Evolutionary conservation across 2,797 vertebrate genomes (phyloP), one percentile per base, ranked within the genome.

Genomic region (Sebastes glaucus): DNA sequence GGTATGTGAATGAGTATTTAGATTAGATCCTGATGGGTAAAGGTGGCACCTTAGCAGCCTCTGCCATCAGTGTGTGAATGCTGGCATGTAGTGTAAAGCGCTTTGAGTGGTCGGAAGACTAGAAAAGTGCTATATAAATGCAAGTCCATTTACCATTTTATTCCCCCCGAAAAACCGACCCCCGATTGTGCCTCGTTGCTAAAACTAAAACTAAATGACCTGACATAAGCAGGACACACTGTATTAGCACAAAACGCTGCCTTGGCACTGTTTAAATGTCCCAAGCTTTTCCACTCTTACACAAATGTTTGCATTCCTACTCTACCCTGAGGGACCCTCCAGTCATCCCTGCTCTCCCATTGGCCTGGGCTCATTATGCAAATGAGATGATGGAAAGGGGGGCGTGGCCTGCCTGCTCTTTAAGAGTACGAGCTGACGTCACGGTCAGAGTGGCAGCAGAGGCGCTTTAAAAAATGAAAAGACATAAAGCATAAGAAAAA

Each of bases 361-460:
- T 97, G 96, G 97, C 27, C 84, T 6, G n/a, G 25, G 66, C 90
- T 94, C 52, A 87, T 95, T 96, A 97, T 97, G 96, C 94, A 95
- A 96, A 97, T 96, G 2, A 18, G 14, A 32, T 42, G 9, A 74
- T 49, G 46, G 5, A 8, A 4, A 4, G 16, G 46, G 14, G 46
- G 95, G 92, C 77, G 89, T 74, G 79, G 80, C 86, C 88, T 93
- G 73, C 14, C 38, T 42, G 38, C 38, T 86, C 87, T 84, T 49
- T 81, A 77, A 92, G 92, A 91, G 87, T 74, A 88, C 82, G 88
- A 87, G 79, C 69, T 97, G 96, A 97, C 97, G 97, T 97, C 96
- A 97, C 88, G 71, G 85, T 77, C 89, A 91, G 85, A 91, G 94
- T 94, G 95, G 91, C 90, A 88, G 84, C 84, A 87, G 91, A 88